Conservation (phyloP, 2,888 invertebrate species). For the Eudemis profundana region DNA sequence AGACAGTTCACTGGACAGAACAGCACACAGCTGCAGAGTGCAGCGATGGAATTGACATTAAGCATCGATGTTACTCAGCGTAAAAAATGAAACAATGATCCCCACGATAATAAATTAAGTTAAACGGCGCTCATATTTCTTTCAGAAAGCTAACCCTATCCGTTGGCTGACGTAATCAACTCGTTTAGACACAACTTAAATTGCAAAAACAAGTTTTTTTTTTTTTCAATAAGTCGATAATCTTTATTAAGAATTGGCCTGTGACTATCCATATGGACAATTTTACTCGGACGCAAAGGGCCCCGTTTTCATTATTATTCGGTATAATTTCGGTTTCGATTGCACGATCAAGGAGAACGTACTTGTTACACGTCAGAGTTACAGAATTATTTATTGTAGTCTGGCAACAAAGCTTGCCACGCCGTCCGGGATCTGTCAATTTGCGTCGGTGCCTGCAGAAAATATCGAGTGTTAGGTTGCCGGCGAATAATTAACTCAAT, state of each 20-base stretch:
- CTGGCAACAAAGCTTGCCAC: constrained; percentile 67
- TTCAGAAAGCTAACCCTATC: too few species aligned
- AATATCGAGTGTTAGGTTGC: constrained; percentile 66
- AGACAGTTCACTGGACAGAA: background rate
- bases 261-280: too few species aligned
- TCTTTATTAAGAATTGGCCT: too few species aligned
- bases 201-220: too few species aligned
- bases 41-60: background rate
- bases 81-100: background rate
- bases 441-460: constrained; percentile 52
- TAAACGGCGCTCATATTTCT: too few species aligned
- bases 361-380: constrained; percentile 39
- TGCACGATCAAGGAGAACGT: background rate
- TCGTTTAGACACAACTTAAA: too few species aligned
- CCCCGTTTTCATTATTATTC: too few species aligned
- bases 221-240: too few species aligned
- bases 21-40: constrained; percentile 1
- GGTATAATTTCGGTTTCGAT: too few species aligned
- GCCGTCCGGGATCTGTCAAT: constrained; percentile 70
- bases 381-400: constrained; percentile 28
- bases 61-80: background rate
- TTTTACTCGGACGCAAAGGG: too few species aligned
- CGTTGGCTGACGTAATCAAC: too few species aligned
- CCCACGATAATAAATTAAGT: too few species aligned
- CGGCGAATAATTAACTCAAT: constrained; percentile 63